phyloP scores from a whole-genome alignment of 2,113 vertebrate genomes.

The Prionailurus bengalensis region DNA sequence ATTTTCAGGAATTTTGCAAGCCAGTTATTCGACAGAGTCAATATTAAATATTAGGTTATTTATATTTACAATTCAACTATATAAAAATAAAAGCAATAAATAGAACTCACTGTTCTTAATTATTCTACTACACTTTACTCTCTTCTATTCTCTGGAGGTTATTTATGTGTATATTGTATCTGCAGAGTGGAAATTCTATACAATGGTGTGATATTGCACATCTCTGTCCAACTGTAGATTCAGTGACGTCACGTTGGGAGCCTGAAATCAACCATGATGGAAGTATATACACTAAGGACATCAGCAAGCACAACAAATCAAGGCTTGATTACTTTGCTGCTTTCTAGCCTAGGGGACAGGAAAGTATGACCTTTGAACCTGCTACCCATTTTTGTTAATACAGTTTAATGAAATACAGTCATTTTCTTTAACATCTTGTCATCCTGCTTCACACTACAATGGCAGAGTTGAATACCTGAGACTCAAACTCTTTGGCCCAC shows the following conservation, averaged over 20 bases:
- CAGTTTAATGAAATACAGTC: background rate
- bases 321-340: background rate
- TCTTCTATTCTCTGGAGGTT: background rate
- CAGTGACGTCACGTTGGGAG: background rate
- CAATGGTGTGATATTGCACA: background rate
- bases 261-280: background rate
- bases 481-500: background rate
- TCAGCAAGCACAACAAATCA: background rate
- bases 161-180: background rate
- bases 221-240: background rate
- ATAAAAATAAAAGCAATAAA: constrained; percentile 13
- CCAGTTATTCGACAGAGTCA: background rate
- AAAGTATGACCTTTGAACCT: background rate
- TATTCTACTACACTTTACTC: background rate
- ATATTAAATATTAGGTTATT: constrained; percentile 1
- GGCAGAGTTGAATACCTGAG: background rate
- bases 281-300: background rate
- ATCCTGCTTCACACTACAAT: background rate
- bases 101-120: constrained; percentile 13
- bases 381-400: background rate
- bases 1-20: background rate
- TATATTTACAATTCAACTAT: background rate
- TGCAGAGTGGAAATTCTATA: background rate
- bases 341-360: background rate
- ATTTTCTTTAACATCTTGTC: background rate